Percentiles rank a stretch among this genome's conserved stretches.
Conservation (phyloP, 1,140 invertebrate genomes). For the Drosophila setifemur region DNA sequence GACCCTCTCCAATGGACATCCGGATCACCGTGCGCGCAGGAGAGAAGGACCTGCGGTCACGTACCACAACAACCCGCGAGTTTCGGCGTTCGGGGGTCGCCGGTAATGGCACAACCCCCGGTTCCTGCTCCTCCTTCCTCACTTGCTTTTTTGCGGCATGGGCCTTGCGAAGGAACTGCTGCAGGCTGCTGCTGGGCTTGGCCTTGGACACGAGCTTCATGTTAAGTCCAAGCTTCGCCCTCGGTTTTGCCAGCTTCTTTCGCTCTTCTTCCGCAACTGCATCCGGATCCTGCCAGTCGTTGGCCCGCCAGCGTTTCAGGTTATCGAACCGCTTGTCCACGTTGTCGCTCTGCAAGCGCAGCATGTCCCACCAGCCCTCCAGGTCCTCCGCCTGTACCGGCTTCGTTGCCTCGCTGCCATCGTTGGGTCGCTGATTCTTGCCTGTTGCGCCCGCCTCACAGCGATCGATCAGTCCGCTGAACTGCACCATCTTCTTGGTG, state of each 20-base stretch:
- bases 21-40: slow-evolving; percentile 57
- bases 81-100: neutral
- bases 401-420: slow-evolving; percentile 83
- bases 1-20: slow-evolving; percentile 27
- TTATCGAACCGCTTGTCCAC: slow-evolving; percentile 84
- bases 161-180: slow-evolving; percentile 59
- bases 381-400: slow-evolving; percentile 86
- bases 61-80: slow-evolving; percentile 43
- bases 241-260: neutral
- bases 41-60: slow-evolving; percentile 57
- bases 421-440: slow-evolving; percentile 5
- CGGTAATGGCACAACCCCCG: neutral
- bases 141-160: slow-evolving; percentile 53
- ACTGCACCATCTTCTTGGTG: slow-evolving; percentile 87
- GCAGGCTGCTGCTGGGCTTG: slow-evolving; percentile 54
- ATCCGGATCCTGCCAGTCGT: slow-evolving; percentile 84
- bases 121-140: neutral
- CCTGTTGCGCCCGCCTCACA: slow-evolving; percentile 83
- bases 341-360: slow-evolving; percentile 85
- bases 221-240: too few relatives aligned
- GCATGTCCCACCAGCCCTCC: slow-evolving; percentile 91
- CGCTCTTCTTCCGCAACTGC: slow-evolving; percentile 11
- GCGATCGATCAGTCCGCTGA: slow-evolving; percentile 85
- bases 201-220: too few relatives aligned
- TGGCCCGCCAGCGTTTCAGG: slow-evolving; percentile 82